Base-by-base conservation (phyloP, 2,888 invertebrate species). In the Drosophila koepferae region DNA sequence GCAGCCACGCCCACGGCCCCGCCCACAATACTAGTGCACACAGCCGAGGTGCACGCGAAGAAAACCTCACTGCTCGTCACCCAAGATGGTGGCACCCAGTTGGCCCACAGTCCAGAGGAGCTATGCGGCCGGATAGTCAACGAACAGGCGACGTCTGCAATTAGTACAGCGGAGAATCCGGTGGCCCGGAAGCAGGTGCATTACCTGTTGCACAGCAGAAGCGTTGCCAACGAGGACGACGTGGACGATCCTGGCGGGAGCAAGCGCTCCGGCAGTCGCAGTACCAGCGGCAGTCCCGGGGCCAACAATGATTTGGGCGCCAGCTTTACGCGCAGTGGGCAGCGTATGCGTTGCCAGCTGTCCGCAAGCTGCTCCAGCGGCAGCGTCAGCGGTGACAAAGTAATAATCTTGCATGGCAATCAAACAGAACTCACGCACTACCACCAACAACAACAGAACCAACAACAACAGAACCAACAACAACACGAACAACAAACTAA, bases 301-400 rank as follows among this genome's bases (percentile, higher is more conserved):
- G 28, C 18, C 31, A 59, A 41, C 56, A 59, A 46, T 53, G 53
- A 61, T n/a, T 49, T 28, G 36, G 28, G 67, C 14, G 36, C 41
- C 10, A 40, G 51, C 14, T 40, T 69, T 8, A 34, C 69, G 16
- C 70, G 56, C 14, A 18, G 67, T 49, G 73, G 74, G 0, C 72
- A 59, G 34, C 79, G 80, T 20, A 72, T 91, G 66, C 77, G 85
- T 16, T 82, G 91, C 7, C 92, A 91, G 64, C 61, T 78, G 40
- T 89, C 92, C 41, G 80, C 77, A 53, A 43, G 34, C 51, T 51
- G 20, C 34, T 5, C 64, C 71, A 78, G 82, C 60, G 14, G 71
- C 61, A 77, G 82, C 62, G 86, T 74, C 71, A 90, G 90, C 75
- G 85, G 88, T 79, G 92, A 91, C 71, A 92, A 92, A 91, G 91